Base-by-base conservation (phyloP, 2,888 invertebrate genomes). In the Myathropa florea region DNA sequence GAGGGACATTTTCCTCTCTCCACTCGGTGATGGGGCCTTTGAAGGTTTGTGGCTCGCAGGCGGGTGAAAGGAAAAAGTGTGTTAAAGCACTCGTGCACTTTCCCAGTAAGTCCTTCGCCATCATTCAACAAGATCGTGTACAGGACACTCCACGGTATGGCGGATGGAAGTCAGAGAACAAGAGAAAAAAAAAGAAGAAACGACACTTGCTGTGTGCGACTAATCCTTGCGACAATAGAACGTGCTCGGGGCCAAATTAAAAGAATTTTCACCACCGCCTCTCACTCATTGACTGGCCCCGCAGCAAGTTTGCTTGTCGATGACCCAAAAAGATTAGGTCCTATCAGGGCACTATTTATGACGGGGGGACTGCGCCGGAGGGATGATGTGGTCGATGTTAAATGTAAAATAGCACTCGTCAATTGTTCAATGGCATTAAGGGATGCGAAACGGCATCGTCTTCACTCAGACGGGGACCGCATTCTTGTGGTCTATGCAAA, bases 241-340 rank as follows among this genome's bases (percentile, higher is more conserved):
- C 84, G 84, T 85, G 81, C 76, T 64, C 12, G 26, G 46, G 26
- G n/a, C n/a, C 57, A 64, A 85, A 81, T 81, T 72, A 33, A 72
- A 68, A 33, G 65, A 61, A 83, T 79, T 79, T 84, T 26, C 59
- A 7, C 46, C 46, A 46, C 46, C n/a, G n/a, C 46, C 46, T 18
- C 46, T 46, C n/a, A 6, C 18, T 39, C 39, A 46, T 46, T n/a
- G 46, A 46, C n/a, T 46, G 46, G 6, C 21, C 21, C 12, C 53
- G 64, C 59, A 70, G 21, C 24, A 24, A 53, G 61, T 63, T 53
- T 57, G 28, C 53, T 30, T 68, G 60, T 67, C 81, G 59, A 72
- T 76, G 81, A 83, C 78, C 83, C 55, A 70, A 24, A 55, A 53
- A 64, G 30, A 71, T 65, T 75, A 60, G 75, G 63, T 75, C 70